Evolutionary conservation across 2,888 invertebrate genomes (phyloP), one percentile per base, ranked within the genome.

Genomic region (Drosophila incognita): DNA sequence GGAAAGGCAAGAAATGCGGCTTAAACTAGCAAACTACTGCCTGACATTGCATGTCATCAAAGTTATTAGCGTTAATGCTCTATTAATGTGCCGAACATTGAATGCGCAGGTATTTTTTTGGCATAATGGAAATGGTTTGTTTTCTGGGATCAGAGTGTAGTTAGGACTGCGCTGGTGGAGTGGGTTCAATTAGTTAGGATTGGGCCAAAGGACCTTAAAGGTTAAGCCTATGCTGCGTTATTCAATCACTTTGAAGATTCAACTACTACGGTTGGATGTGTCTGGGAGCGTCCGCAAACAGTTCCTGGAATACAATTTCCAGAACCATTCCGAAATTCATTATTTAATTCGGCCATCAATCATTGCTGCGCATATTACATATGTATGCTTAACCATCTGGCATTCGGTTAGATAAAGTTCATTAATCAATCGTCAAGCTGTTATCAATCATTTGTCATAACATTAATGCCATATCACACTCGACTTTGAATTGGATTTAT

Each of bases 1-100:
- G 52, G 38, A 53, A 36, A 13, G 13, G 36, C n/a, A 36, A 18
- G 5, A 46, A 36, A 33, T 53, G 35, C 29, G 52, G 62, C 71
- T 31, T 48, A 38, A 58, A 52, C 49, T 10, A 58, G 49, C 24
- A 35, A 8, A 8, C 33, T 36, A 62, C 15, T 46, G 62, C n/a
- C 66, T 49, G 62, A 61, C 79, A 83, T 83, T 83, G 82, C 82
- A 83, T 82, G 82, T 83, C 82, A 82, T 82, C 81, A 68, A 42
- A 79, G 81, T 83, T 82, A 82, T 82, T 83, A 82, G 76, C 78
- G 63, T 75, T 81, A 81, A 83, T 82, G 81, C 78, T 57, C 74
- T 52, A 82, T 82, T 82, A 82, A 83, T 78, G 79, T 70, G 52
- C 54, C 66, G 40, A 31, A 42, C 58, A 64, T 53, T 59, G 54